Evolutionary conservation across 2,888 invertebrate genomes (phyloP).

Genomic region (Helobdella robusta): DNA sequence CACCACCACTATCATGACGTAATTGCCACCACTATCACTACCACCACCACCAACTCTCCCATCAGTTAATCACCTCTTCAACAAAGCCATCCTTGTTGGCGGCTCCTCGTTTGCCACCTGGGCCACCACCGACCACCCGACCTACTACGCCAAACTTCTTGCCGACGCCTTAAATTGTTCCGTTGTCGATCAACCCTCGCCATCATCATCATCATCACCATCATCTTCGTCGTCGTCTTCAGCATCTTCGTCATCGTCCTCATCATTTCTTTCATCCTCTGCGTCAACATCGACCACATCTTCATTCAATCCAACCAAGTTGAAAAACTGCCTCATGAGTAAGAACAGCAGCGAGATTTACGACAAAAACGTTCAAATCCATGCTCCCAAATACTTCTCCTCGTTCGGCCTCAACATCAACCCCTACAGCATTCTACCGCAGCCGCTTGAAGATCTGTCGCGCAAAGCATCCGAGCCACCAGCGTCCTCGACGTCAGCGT

Average conservation of each 20-base stretch:
- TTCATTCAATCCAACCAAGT: conserved; percentile 31
- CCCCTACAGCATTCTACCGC: conserved; percentile 30
- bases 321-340: conserved; percentile 35
- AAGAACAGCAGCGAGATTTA: conserved; percentile 40
- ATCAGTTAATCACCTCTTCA: conserved; percentile 48
- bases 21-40: too few relatives aligned
- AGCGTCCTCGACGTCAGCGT: neutral
- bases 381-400: conserved; percentile 44
- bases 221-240: too few relatives aligned
- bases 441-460: conserved; percentile 25
- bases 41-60: too few relatives aligned
- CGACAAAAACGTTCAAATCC: too few relatives aligned
- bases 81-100: conserved; percentile 82
- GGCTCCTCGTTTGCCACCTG: conserved; percentile 58
- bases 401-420: conserved; percentile 43
- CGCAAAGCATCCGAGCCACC: conserved; percentile 1
- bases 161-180: conserved; percentile 44
- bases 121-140: conserved; percentile 43
- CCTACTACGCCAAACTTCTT: conserved; percentile 40
- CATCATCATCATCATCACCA: conserved; percentile 35
- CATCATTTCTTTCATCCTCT: conserved; percentile 63
- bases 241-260: too few relatives aligned
- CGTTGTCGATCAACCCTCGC: conserved; percentile 30
- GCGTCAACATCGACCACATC: conserved; percentile 41
- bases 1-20: too few relatives aligned